Evolutionary conservation across 2,888 invertebrate genomes (phyloP).

Genomic region (Eilema griseolum): DNA sequence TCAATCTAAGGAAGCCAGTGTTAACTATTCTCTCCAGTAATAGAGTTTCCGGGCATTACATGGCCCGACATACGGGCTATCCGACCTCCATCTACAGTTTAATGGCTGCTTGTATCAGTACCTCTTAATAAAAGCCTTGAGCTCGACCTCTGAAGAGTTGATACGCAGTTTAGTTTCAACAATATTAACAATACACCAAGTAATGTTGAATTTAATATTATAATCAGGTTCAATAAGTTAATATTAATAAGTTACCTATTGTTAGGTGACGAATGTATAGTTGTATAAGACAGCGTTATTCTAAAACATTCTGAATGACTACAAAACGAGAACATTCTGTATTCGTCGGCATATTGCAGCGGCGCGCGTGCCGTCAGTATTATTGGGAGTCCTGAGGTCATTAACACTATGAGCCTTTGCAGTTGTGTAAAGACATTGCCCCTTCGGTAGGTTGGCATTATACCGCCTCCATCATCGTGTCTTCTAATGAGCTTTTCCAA

Average conservation of each 20-base stretch:
- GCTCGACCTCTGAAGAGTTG: slow-evolving; percentile 4
- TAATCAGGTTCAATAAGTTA: slow-evolving; percentile 10
- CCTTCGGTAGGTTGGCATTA: background rate
- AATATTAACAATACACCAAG: background rate
- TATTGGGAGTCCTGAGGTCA: slow-evolving; percentile 2
- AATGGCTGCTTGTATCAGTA: background rate
- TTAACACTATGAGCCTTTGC: background rate
- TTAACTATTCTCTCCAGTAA: slow-evolving; percentile 3
- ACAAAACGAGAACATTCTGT: slow-evolving; percentile 1
- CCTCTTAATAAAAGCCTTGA: background rate
- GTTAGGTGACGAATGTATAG: background rate
- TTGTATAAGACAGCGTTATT: background rate
- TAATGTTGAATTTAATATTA: background rate
- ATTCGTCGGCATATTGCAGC: background rate
- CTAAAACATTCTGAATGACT: background rate
- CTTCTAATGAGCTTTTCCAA: no score
- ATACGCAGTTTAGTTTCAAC: slow-evolving; percentile 5
- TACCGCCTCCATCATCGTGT: background rate
- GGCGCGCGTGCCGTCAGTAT: background rate
- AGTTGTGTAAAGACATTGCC: background rate
- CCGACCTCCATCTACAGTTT: slow-evolving; percentile 2
- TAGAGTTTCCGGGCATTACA: background rate
- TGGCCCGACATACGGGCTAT: background rate
- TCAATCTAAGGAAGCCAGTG: background rate
- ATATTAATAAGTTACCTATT: slow-evolving; percentile 8